Evolutionary conservation across 2,888 invertebrate genomes (phyloP), one percentile per base, ranked within the genome.

Genomic region (Agriotes lineatus): DNA sequence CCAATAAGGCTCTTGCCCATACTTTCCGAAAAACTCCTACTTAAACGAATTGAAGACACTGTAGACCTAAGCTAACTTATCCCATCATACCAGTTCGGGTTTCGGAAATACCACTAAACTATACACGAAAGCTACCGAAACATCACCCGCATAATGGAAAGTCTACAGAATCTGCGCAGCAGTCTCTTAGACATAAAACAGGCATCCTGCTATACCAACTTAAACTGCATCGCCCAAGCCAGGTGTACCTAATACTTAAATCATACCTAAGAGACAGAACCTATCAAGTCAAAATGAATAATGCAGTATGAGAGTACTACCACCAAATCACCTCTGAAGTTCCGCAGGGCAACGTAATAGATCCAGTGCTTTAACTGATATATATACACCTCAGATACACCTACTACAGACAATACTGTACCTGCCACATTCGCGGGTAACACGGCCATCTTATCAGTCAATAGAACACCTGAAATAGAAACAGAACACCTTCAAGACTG

Each of bases 11-110:
- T 48, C 6, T 7, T 48, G 6, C 22, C 20, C 22, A 48, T 22
- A 6, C 10, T 48, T 2, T 12, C 22, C 20, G 48, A 22, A 48
- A 18, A 22, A 22, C 22, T 48, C 20, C 48, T 48, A 20, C 22
- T 22, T 20, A 48, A 48, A 20, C 48, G 12, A n/a, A n/a, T 48
- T 20, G 22, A 48, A 20, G n/a, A 48, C 12, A 12, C 22, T 20
- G 22, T 48, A 48, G 48, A 48, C 22, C 48, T 48, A 48, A 22
- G 22, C 22, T 22, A 48, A 22, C 48, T 48, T 19, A 48, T 48
- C 10, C 48, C 22, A 48, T 48, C 22, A 20, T 20, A 48, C 48
- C 48, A 48, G 22, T 48, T 48, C 16, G 48, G 22, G 22, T 48
- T 45, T 18, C 18, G 19, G 2, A 10, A 45, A 45, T n/a, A 4